Evolutionary conservation across 2,113 vertebrate species (phyloP).

Genomic region (Oostethus manadensis): DNA sequence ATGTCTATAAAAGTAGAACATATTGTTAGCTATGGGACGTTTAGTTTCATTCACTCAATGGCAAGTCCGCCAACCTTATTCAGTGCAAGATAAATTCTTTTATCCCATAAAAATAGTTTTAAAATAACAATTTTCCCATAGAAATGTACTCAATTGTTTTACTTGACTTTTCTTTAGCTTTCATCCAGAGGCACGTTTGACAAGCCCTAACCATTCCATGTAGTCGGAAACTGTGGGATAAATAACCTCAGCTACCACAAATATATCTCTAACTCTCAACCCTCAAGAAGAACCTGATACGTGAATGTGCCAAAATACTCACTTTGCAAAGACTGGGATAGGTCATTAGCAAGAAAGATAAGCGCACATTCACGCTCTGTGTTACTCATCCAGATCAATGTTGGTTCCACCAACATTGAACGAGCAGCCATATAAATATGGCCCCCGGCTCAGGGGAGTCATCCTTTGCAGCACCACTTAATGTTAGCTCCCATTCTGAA

Average conservation of each 20-base stretch:
- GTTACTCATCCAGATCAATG: constrained; percentile 40
- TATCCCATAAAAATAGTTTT: too few species aligned
- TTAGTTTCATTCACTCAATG: too few species aligned
- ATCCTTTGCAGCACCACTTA: constrained; percentile 57
- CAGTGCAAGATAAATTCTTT: too few species aligned
- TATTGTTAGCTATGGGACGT: too few species aligned
- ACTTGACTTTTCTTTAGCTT: background rate
- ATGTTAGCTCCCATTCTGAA: constrained; percentile 56
- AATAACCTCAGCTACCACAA: background rate
- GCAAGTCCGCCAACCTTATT: too few species aligned
- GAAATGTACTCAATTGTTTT: too few species aligned
- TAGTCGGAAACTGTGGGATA: background rate
- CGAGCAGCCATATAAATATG: constrained; percentile 43
- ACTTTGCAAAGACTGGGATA: background rate
- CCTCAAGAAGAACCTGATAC: background rate
- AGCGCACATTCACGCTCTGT: constrained; percentile 6
- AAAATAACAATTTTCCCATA: too few species aligned
- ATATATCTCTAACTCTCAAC: background rate
- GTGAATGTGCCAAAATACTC: background rate
- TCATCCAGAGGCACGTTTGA: background rate
- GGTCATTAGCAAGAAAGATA: background rate
- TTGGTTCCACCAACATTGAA: too few species aligned
- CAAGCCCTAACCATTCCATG: too few species aligned
- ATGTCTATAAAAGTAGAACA: too few species aligned
- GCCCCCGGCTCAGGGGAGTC: constrained; percentile 40